Conservation (phyloP, 2,888 invertebrate species). For the Thymelicus acteon region DNA sequence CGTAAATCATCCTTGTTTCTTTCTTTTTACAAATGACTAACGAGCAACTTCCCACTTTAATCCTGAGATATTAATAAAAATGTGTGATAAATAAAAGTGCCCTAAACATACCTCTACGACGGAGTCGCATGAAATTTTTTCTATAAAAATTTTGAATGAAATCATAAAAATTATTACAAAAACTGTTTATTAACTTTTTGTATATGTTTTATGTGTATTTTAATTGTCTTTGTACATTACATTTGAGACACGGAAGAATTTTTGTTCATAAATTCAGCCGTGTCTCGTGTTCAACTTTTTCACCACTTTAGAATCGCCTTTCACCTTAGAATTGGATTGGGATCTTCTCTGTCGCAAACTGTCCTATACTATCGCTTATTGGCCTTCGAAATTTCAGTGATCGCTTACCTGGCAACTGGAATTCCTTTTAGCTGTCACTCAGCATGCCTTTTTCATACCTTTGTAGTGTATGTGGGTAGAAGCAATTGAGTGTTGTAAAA, state of each 20-base stretch:
- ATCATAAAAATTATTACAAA: not conserved
- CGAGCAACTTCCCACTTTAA: too few species aligned
- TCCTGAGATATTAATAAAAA: too few species aligned
- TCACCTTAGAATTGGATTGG: slow-evolving; percentile 63
- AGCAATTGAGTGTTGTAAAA: slow-evolving; percentile 68
- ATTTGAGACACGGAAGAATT: slow-evolving; percentile 49
- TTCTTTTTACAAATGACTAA: too few species aligned
- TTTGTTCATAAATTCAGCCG: slow-evolving; percentile 47
- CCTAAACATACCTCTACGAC: not conserved
- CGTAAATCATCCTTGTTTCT: not conserved
- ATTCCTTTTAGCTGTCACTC: slow-evolving; percentile 48
- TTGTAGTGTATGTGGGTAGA: slow-evolving; percentile 63
- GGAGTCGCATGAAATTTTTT: not conserved
- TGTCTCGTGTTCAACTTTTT: slow-evolving; percentile 51
- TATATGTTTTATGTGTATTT: slow-evolving; percentile 12
- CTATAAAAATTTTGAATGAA: not conserved
- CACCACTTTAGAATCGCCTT: slow-evolving; percentile 64
- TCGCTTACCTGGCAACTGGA: slow-evolving; percentile 59
- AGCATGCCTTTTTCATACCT: slow-evolving; percentile 64
- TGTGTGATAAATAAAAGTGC: too few species aligned
- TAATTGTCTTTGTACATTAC: slow-evolving; percentile 37
- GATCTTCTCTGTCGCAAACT: slow-evolving; percentile 49
- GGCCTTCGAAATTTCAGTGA: slow-evolving; percentile 59
- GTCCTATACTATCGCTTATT: slow-evolving; percentile 58
- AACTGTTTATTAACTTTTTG: not conserved